Evolutionary conservation across 2,113 vertebrate genomes (phyloP).

Genomic region (Podarcis cretensis): DNA sequence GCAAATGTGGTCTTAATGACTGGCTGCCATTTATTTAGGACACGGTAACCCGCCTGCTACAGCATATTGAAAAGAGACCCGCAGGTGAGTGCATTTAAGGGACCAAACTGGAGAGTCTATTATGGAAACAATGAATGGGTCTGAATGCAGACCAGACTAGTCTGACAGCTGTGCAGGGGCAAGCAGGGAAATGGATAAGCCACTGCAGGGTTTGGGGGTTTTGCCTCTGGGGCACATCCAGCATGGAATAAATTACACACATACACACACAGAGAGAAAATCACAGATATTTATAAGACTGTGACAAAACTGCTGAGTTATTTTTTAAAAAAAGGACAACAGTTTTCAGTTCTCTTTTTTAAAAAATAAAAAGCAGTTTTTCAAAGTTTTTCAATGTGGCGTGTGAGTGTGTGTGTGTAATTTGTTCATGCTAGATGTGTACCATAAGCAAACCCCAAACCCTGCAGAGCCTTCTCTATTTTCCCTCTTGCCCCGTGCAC

Average conservation of each 20-base stretch:
- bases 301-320: not conserved
- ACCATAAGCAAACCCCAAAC: not conserved
- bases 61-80: not conserved
- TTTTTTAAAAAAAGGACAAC: too few relatives aligned
- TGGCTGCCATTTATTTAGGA: slow-evolving; percentile 39
- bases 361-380: too few relatives aligned
- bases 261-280: too few relatives aligned
- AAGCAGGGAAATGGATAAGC: not conserved
- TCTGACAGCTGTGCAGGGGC: not conserved
- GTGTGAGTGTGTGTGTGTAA: too few relatives aligned
- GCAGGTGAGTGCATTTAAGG: slow-evolving; percentile 40
- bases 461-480: not conserved
- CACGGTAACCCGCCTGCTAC: slow-evolving; percentile 28
- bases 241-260: not conserved
- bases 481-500: not conserved
- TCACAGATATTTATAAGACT: too few relatives aligned
- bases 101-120: slow-evolving; percentile 7
- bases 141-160: not conserved
- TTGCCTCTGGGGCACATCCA: too few relatives aligned
- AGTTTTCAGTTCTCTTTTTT: too few relatives aligned
- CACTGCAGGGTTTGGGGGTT: not conserved
- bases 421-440: too few relatives aligned
- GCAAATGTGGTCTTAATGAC: slow-evolving; percentile 49
- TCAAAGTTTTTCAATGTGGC: not conserved
- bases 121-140: not conserved